These are phyloP conservation scores for Polypterus senegalus DNA, from an alignment of 2,113 vertebrate species.

Conservation along the genomic window DNA sequence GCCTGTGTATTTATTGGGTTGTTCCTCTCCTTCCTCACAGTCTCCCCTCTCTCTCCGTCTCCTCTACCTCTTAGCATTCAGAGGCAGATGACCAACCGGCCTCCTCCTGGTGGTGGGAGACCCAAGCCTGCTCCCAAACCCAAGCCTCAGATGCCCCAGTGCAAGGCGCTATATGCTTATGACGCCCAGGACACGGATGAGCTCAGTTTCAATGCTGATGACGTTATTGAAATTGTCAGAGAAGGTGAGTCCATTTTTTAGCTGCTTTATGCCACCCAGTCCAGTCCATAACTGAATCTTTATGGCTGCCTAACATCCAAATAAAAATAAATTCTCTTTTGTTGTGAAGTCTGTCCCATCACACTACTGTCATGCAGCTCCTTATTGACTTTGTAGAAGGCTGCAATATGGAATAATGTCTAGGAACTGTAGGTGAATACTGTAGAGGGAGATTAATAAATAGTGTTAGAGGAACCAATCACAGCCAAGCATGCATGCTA, in stretches of 20 bases:
- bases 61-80: constrained; percentile 47
- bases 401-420: no score
- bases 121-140: constrained; percentile 93
- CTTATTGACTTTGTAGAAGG: no score
- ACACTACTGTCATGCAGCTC: no score
- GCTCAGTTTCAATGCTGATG: constrained; percentile 93
- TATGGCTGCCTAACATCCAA: no score
- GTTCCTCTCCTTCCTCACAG: neutral
- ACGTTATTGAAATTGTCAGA: constrained; percentile 85
- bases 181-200: constrained; percentile 97
- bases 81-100: constrained; percentile 66
- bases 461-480: no score
- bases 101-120: constrained; percentile 73
- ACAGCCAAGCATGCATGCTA: no score
- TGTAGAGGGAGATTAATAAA: no score
- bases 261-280: neutral
- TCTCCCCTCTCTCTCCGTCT: neutral
- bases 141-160: constrained; percentile 92
- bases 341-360: no score
- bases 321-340: no score
- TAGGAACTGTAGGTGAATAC: no score
- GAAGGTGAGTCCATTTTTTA: constrained; percentile 58
- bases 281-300: neutral
- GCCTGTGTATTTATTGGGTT: no score
- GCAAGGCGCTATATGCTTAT: constrained; percentile 87